Conservation (phyloP, 2,113 vertebrate genomes). For the Galemys pyrenaicus region DNA sequence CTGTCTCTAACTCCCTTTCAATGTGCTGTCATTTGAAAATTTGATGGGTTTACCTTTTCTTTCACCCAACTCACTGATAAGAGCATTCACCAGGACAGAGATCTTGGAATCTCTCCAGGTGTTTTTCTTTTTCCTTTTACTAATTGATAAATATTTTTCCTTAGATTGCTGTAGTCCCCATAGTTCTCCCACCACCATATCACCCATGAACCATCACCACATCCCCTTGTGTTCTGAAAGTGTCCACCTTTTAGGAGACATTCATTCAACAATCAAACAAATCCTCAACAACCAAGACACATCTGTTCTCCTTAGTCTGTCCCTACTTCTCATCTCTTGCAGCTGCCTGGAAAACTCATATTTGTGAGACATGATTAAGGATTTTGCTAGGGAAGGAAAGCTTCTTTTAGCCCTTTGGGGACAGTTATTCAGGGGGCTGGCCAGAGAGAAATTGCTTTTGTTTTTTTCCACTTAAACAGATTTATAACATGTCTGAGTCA, state of each 20-base stretch:
- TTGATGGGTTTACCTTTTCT: not conserved
- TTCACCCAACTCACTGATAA: not conserved
- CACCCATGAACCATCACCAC: no score
- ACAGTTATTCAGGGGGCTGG: constrained; percentile 37
- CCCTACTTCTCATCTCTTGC: not conserved
- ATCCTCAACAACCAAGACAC: not conserved
- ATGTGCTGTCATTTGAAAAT: not conserved
- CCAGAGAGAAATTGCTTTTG: constrained; percentile 58
- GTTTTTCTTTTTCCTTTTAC: no score
- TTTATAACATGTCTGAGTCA: constrained; percentile 60
- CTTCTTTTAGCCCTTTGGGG: constrained; percentile 45
- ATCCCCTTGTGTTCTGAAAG: no score
- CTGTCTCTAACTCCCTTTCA: not conserved
- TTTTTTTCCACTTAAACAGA: constrained; percentile 61
- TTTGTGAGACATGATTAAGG: constrained; percentile 56
- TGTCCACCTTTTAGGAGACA: not conserved
- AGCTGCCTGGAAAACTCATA: constrained; percentile 59
- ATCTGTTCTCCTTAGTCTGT: not conserved
- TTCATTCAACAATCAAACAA: not conserved
- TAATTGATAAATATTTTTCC: no score
- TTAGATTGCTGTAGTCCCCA: no score
- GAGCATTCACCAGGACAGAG: not conserved
- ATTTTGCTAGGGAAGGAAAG: constrained; percentile 48
- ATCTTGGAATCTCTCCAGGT: not conserved
- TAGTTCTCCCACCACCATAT: no score